Conservation (phyloP, 2,113 vertebrate genomes). For the Neotoma lepida region DNA sequence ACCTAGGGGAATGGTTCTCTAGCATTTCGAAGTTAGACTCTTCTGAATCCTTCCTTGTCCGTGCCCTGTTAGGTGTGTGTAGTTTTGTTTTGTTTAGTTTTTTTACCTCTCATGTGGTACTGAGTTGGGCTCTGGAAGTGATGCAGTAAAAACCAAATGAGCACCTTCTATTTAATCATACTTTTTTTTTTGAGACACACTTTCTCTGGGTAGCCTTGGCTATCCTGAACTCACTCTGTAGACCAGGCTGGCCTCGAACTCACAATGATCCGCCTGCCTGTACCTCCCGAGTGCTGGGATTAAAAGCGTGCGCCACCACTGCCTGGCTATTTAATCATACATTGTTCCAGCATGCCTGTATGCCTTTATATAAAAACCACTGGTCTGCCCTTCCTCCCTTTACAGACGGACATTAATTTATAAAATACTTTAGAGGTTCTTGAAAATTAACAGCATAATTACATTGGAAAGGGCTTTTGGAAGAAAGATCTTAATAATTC, state of each 20-base stretch:
- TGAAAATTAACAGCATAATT: conserved; percentile 25
- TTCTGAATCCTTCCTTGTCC: neutral
- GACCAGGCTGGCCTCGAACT: neutral
- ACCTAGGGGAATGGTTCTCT: conserved; percentile 30
- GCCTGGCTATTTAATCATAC: neutral
- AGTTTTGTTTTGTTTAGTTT: neutral
- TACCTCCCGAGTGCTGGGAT: neutral
- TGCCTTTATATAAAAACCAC: neutral
- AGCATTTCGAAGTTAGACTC: neutral
- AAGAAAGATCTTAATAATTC: neutral
- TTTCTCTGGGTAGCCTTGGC: neutral
- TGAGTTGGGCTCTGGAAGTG: conserved; percentile 3
- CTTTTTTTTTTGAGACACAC: neutral
- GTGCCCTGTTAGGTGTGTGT: neutral
- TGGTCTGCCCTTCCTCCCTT: neutral
- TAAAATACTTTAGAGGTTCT: neutral
- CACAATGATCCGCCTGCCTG: neutral
- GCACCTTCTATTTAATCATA: neutral
- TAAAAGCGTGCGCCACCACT: neutral
- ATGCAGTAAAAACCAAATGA: neutral
- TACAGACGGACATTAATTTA: neutral
- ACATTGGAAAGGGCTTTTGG: neutral
- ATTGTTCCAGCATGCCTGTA: neutral
- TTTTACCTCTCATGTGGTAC: neutral
- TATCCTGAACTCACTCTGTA: neutral